phyloP scores from a whole-genome alignment of 2,113 vertebrate species.

The Podarcis muralis region DNA sequence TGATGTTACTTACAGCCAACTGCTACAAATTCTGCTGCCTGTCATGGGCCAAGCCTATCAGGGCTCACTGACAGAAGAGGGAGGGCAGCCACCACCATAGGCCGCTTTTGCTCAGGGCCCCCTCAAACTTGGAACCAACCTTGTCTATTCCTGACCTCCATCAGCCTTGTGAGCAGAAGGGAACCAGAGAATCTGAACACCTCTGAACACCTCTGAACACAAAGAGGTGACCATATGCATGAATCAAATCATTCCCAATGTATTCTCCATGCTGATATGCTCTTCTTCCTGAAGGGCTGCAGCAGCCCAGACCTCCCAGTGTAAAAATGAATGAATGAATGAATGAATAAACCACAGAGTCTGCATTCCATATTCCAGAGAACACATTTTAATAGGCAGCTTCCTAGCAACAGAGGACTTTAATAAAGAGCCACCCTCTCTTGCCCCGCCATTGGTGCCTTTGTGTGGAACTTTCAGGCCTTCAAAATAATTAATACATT shows the following conservation, averaged over 20 bases:
- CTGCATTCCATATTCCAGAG: neutral
- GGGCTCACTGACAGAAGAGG: neutral
- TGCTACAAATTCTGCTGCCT: neutral
- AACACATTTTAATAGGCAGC: neutral
- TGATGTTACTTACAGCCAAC: neutral
- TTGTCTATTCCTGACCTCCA: neutral
- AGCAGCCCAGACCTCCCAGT: neutral
- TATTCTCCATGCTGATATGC: neutral
- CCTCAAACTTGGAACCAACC: neutral
- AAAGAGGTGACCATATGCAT: neutral
- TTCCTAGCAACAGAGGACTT: slow-evolving; percentile 5
- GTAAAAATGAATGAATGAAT: neutral
- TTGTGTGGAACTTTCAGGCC: neutral
- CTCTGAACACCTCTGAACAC: too few species aligned
- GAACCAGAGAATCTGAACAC: neutral
- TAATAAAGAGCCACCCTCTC: neutral
- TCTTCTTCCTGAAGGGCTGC: neutral
- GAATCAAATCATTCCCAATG: neutral
- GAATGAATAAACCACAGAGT: neutral
- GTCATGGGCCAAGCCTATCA: neutral
- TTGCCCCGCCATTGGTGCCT: neutral
- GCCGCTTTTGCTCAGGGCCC: neutral
- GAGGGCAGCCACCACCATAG: neutral
- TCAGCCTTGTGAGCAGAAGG: neutral
- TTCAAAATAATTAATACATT: slow-evolving; percentile 12